A percentile compares a stretch with the other conserved stretches of the same genome.
Conservation (phyloP, 1,140 invertebrate species). For the Paraescarpia echinospica region DNA sequence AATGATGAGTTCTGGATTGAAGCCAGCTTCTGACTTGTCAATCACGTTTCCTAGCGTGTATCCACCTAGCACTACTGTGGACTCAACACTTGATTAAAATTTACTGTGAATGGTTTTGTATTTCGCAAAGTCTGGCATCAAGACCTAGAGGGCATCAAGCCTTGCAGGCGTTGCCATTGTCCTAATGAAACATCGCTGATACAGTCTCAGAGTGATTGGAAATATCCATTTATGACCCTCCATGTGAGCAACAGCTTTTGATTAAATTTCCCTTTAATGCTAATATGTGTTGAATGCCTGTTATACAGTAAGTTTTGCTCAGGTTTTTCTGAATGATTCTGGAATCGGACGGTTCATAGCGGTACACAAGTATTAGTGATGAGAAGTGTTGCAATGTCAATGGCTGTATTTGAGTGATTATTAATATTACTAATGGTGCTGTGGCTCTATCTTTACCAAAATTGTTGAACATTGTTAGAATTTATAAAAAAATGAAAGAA, state of each 20-base stretch:
- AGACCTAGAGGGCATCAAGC: background rate
- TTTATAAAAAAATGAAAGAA: too few relatives aligned
- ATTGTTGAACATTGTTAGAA: too few relatives aligned
- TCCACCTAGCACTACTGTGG: background rate
- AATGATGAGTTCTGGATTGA: background rate
- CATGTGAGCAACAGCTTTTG: background rate
- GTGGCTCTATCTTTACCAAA: too few relatives aligned
- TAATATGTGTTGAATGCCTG: background rate
- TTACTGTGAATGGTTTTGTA: background rate
- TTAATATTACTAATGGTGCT: too few relatives aligned
- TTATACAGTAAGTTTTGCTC: background rate
- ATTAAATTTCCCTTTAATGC: background rate
- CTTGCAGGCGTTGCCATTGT: background rate
- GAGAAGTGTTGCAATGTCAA: too few relatives aligned
- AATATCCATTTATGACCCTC: background rate
- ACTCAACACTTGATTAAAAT: background rate
- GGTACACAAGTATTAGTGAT: too few relatives aligned
- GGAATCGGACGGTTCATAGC: too few relatives aligned
- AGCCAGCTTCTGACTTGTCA: background rate
- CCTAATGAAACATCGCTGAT: background rate
- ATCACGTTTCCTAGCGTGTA: background rate
- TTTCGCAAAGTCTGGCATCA: background rate
- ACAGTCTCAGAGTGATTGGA: background rate
- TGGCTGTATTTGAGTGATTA: too few relatives aligned
- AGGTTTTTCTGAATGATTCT: background rate